Evolutionary conservation across 2,113 vertebrate genomes (phyloP).

Genomic region (Gobiocypris rarus): DNA sequence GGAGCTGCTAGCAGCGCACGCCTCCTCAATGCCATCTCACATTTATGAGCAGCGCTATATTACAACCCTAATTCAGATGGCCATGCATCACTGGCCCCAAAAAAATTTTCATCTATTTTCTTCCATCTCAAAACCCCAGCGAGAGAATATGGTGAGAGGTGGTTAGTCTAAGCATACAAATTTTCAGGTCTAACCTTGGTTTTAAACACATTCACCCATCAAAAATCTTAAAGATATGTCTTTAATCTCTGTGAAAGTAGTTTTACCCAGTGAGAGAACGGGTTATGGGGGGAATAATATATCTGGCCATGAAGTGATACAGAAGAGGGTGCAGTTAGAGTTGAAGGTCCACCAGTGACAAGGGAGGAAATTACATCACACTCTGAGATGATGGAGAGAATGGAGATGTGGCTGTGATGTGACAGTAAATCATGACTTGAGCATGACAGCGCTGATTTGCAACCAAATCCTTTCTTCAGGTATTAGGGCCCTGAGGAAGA

Average conservation of each 20-base stretch:
- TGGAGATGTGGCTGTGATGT: conserved; percentile 25
- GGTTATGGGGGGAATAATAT: conserved; percentile 2
- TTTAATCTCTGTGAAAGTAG: conserved; percentile 20
- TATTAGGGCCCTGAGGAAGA: conserved; percentile 9
- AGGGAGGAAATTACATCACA: conserved; percentile 36
- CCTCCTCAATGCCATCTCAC: conserved; percentile 40
- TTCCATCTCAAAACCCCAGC: not conserved
- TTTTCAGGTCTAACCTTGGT: conserved; percentile 30
- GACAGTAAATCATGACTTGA: conserved; percentile 36
- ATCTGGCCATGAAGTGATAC: conserved; percentile 23
- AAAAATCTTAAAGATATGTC: conserved; percentile 14
- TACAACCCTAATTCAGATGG: conserved; percentile 70
- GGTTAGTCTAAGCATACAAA: not conserved
- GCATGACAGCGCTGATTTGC: not conserved
- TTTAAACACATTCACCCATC: conserved; percentile 32
- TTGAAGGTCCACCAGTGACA: conserved; percentile 40
- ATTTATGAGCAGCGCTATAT: conserved; percentile 69
- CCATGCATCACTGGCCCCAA: conserved; percentile 68
- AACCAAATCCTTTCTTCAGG: conserved; percentile 7
- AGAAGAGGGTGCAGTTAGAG: conserved; percentile 18
- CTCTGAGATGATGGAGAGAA: conserved; percentile 39
- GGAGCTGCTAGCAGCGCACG: not conserved
- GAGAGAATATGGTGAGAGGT: not conserved
- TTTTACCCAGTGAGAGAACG: not conserved
- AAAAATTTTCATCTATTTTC: conserved; percentile 70